phyloP scores from a whole-genome alignment of 2,888 invertebrate species.

The Agrotis clavis region DNA sequence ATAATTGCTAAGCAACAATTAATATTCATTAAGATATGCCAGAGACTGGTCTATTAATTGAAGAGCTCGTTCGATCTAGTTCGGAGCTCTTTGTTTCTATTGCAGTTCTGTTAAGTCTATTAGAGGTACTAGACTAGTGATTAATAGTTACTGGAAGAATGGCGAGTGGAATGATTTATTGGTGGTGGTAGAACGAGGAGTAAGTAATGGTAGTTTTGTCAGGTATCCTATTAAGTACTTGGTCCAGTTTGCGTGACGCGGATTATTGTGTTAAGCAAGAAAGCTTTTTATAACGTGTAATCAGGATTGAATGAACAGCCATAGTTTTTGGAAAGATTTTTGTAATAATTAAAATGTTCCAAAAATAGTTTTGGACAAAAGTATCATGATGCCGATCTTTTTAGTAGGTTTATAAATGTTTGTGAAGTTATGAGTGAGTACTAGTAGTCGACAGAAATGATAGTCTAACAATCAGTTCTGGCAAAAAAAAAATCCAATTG shows the following conservation, averaged over 20 bases:
- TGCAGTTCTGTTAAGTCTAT: slow-evolving; percentile 32
- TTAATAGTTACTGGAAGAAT: slow-evolving; percentile 17
- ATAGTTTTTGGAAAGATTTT: background rate
- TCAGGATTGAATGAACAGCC: too few relatives aligned
- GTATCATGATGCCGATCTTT: too few relatives aligned
- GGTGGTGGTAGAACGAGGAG: background rate
- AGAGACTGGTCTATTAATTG: slow-evolving; percentile 49
- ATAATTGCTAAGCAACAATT: slow-evolving; percentile 61
- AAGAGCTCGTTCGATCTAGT: slow-evolving; percentile 44
- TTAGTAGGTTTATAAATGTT: too few relatives aligned
- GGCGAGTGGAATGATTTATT: slow-evolving; percentile 19
- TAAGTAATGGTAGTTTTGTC: slow-evolving; percentile 12
- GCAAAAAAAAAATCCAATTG: too few relatives aligned
- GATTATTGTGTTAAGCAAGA: background rate
- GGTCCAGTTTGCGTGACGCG: background rate
- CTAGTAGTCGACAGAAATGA: too few relatives aligned
- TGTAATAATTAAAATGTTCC: background rate
- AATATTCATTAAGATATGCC: slow-evolving; percentile 64
- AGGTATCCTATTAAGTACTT: background rate
- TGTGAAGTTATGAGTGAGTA: too few relatives aligned
- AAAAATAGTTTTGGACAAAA: too few relatives aligned
- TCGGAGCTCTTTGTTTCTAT: slow-evolving; percentile 50
- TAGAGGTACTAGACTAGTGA: slow-evolving; percentile 26
- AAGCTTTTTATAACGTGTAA: background rate
- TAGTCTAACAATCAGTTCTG: too few relatives aligned